Conservation (phyloP, 2,113 vertebrate species). For the Egretta garzetta region DNA sequence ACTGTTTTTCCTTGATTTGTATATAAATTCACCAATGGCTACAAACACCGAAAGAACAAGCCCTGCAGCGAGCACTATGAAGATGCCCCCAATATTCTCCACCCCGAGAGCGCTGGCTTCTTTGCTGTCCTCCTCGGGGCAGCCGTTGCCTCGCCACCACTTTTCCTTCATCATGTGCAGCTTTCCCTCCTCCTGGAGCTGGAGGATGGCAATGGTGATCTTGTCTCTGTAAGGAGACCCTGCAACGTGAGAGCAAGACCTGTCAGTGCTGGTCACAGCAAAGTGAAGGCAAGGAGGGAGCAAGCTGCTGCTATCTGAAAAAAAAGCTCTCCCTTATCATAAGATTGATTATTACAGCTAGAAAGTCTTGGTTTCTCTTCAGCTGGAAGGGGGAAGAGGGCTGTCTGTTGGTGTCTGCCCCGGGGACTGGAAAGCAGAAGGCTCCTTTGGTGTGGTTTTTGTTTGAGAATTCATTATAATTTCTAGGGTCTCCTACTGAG, state of each 20-base stretch:
- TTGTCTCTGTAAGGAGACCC: constrained; percentile 97
- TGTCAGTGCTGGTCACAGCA: neutral
- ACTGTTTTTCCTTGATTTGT: constrained; percentile 91
- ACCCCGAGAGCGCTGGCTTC: constrained; percentile 95
- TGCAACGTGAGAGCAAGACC: constrained; percentile 44
- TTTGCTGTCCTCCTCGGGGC: constrained; percentile 94
- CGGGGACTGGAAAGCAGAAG: neutral
- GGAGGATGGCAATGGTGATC: constrained; percentile 95
- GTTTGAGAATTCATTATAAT: neutral
- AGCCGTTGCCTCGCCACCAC: constrained; percentile 97
- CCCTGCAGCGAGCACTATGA: constrained; percentile 95
- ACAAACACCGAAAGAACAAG: constrained; percentile 97
- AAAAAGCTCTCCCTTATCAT: neutral
- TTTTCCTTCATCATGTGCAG: constrained; percentile 99
- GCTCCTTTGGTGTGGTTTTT: neutral
- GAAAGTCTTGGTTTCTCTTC: neutral
- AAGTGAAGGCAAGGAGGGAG: neutral
- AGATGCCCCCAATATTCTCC: constrained; percentile 98
- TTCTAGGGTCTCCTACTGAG: neutral
- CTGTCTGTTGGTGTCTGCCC: neutral
- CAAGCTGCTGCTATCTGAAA: neutral
- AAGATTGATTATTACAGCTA: neutral
- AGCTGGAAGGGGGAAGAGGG: neutral
- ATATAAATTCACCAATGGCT: constrained; percentile 96
- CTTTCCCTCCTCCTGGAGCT: constrained; percentile 96